Base-by-base conservation (phyloP, 1,140 invertebrate species). In the Metopolophium dirhodum region DNA sequence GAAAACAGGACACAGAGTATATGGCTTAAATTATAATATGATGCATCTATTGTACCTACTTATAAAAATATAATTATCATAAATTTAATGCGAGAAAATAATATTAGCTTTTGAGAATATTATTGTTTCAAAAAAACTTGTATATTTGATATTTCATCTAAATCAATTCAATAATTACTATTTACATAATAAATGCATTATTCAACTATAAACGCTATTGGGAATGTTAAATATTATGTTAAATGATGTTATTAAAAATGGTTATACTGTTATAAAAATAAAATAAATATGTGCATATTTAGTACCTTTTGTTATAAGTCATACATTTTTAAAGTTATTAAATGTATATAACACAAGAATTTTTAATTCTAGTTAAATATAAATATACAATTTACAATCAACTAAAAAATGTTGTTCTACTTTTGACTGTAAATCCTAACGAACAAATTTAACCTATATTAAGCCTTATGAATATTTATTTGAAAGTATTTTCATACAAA, bases 61-160 rank as follows among this genome's bases (percentile, higher is more conserved):
- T 77, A 77, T n/a, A 77, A 77, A n/a, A 77, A 77, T n/a, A 77
- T n/a, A 77, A 77, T n/a, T n/a, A 61, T 61, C 57, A n/a, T 68
- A 77, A 18, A 77, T 77, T 77, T 77, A 77, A n/a, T n/a, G 61
- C 61, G n/a, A 77, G 14, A 18, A 23, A 77, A n/a, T n/a, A n/a
- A 77, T 77, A n/a, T 77, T 77, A 77, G 61, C 14, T 77, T 77
- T n/a, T 77, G n/a, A 77, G n/a, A 30, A 61, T 61, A 61, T 30
- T 14, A 0, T 77, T 77, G 14, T 26, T 22, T 30, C 30, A 77
- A n/a, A 77, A 77, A 18, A 20, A 77, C 30, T 77, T 77, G 61
- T n/a, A n/a, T 77, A 35, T 77, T 77, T 77, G 61, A n/a, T n/a
- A 77, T 77, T n/a, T 77, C 30, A 77, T 77, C 14, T n/a, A 77